Base-by-base conservation (phyloP, 2,113 vertebrate genomes). In the Lampris megalopsis region DNA sequence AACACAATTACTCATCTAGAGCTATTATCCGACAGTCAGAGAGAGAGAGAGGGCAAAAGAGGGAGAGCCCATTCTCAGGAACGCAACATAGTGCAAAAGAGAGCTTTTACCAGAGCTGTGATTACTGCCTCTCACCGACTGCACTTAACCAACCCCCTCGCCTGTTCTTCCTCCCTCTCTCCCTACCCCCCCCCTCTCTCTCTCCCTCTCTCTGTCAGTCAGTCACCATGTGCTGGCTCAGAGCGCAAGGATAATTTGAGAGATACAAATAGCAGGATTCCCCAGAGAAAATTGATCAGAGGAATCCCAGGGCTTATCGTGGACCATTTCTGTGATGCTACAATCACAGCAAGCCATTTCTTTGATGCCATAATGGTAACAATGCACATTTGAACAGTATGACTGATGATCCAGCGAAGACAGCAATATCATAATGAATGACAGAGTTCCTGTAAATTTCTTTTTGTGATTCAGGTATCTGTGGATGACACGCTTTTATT, bases 1-100 rank as follows among this genome's bases (percentile, higher is more conserved):
- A 94, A 94, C 94, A 89, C 93, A 93, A 94, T 94, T 93, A 94
- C 90, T 92, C 92, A 93, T 94, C 91, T 89, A 84, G 86, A 87
- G 90, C 91, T 92, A 92, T 93, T 94, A 94, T 92, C 87, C 91
- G 86, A 84, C 80, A 84, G 86, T 76, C 73, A 52, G 54, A 81
- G 86, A 71, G 85, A 87, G 82, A 74, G 87, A 83, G 47, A 78
- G 63, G 76, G 82, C 61, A 61, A 78, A 75, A 80, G 82, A 63
- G 60, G 36, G 35, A 52, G 52, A 45, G 68, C 80, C 75, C 84
- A 79, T 89, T 91, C 86, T 77, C 70, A 89, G 82, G 87, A 91
- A 83, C 75, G 86, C 83, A 70, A 74, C 73, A 84, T 78, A 54
- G 83, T 86, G 85, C 79, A 80, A 82, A 92, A 81, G 77, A 91